Conservation (phyloP, 2,113 vertebrate genomes). For the Coptodon bakossiorum region DNA sequence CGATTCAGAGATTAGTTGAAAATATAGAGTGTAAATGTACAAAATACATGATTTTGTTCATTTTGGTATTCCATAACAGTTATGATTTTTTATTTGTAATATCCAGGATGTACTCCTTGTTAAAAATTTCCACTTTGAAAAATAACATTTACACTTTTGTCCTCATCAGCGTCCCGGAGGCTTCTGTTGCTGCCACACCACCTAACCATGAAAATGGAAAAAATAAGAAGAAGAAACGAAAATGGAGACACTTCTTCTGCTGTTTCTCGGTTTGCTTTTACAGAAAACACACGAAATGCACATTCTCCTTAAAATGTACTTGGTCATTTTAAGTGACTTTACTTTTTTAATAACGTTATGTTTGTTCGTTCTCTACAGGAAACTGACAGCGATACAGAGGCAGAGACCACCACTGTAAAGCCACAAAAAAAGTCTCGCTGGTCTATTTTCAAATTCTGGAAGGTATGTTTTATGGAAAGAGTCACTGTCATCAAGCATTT, state of each 20-base stretch:
- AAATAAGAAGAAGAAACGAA: background rate
- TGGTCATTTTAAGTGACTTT: background rate
- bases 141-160: background rate
- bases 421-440: rapidly evolving
- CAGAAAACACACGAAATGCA: background rate
- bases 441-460: background rate
- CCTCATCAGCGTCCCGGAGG: background rate
- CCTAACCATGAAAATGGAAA: background rate
- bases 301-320: background rate
- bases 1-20: background rate
- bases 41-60: background rate
- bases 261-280: background rate
- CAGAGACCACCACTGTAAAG: background rate
- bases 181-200: too few relatives aligned
- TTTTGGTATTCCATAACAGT: background rate
- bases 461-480: background rate
- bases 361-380: background rate
- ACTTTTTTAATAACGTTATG: background rate
- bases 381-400: background rate
- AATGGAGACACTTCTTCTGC: background rate
- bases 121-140: background rate
- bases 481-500: background rate
- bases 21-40: background rate
- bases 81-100: background rate
- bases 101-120: background rate